These are phyloP conservation scores for Saturnia japonica DNA, from an alignment of 2,888 invertebrate genomes.

Conservation along the genomic window DNA sequence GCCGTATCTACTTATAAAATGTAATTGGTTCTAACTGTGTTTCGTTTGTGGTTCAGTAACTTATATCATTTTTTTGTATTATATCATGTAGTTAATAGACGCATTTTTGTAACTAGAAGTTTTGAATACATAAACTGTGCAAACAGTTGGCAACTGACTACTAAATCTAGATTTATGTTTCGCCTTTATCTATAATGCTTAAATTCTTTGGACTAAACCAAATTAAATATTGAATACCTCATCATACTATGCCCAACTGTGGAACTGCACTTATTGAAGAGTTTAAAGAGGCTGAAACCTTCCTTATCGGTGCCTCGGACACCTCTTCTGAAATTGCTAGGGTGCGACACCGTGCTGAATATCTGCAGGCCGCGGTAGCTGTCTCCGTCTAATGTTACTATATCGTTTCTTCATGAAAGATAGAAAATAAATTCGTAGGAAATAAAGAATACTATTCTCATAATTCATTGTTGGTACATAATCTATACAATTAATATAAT, in stretches of 20 bases:
- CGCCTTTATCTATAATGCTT: neutral
- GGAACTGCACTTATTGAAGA: constrained; percentile 88
- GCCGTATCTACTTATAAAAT: too few species aligned
- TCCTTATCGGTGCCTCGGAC: constrained; percentile 82
- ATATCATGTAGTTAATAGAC: too few species aligned
- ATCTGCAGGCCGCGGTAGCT: constrained; percentile 89
- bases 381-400: constrained; percentile 87
- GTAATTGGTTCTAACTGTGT: too few species aligned
- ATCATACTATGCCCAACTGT: constrained; percentile 84
- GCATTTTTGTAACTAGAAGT: too few species aligned
- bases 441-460: too few species aligned
- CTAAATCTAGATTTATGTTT: neutral
- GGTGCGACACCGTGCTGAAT: constrained; percentile 87
- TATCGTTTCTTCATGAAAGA: constrained; percentile 77
- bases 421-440: neutral
- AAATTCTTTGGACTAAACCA: neutral
- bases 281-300: constrained; percentile 87
- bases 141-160: too few species aligned
- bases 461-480: too few species aligned
- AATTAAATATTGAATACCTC: constrained; percentile 68
- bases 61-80: too few species aligned
- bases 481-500: too few species aligned
- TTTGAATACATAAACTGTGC: too few species aligned
- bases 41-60: too few species aligned
- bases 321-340: constrained; percentile 87